These are phyloP conservation scores for Myopa tessellatipennis DNA, from an alignment of 2,888 invertebrate genomes.

Conservation along the genomic window DNA sequence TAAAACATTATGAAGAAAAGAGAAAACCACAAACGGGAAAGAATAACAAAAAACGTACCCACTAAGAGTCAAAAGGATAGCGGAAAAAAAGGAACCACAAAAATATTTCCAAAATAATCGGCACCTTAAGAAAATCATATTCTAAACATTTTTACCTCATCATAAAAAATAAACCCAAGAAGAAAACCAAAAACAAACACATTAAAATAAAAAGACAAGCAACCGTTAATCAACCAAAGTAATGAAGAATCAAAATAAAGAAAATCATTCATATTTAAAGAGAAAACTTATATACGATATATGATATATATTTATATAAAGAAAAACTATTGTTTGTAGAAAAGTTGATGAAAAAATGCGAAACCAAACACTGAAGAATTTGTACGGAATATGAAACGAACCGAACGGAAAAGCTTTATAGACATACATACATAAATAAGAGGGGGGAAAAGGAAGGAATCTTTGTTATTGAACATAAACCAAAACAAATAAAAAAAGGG, in stretches of 20 bases:
- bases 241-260: neutral
- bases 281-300: neutral
- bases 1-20: too few relatives aligned
- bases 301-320: neutral
- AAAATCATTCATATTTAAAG: neutral
- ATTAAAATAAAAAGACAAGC: constrained; percentile 24
- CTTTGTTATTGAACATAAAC: neutral
- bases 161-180: constrained; percentile 46
- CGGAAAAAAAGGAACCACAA: constrained; percentile 21
- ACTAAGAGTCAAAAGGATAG: neutral
- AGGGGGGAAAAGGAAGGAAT: neutral
- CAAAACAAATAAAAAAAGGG: neutral
- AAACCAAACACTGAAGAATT: neutral
- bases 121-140: constrained; percentile 47
- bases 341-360: neutral
- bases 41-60: too few relatives aligned
- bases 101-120: neutral
- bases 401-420: constrained; percentile 50
- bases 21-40: too few relatives aligned
- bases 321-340: neutral
- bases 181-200: constrained; percentile 16
- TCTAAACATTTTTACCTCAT: constrained; percentile 59
- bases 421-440: constrained; percentile 22
- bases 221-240: neutral
- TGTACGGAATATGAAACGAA: constrained; percentile 31